Conservation (phyloP, 2,113 vertebrate species). For the Micronycteris hirsuta region DNA sequence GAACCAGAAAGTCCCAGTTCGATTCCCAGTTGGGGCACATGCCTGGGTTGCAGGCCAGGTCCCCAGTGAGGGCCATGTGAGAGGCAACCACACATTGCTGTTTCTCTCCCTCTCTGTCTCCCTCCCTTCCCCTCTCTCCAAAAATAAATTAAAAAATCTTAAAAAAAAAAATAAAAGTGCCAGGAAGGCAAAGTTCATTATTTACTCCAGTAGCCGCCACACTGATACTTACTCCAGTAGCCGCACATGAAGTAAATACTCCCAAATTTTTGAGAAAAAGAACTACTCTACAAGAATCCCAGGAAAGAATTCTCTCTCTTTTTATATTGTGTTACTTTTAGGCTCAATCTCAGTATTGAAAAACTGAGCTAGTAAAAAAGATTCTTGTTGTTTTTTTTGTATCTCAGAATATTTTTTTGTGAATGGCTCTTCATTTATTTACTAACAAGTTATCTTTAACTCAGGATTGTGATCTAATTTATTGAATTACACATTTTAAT, state of each 20-base stretch:
- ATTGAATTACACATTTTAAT: background rate
- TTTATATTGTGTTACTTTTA: background rate
- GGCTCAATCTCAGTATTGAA: background rate
- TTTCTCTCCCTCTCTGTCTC: too few species aligned
- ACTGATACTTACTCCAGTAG: background rate
- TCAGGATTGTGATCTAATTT: background rate
- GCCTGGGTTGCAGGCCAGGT: too few species aligned
- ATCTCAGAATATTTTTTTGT: background rate
- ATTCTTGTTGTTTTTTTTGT: background rate
- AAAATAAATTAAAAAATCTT: too few species aligned
- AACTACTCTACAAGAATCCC: background rate
- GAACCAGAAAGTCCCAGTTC: too few species aligned
- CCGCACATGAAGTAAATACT: background rate
- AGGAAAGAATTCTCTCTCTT: conserved; percentile 1
- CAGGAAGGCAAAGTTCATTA: background rate
- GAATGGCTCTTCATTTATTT: conserved; percentile 27
- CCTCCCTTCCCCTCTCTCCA: too few species aligned
- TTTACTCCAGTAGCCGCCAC: background rate
- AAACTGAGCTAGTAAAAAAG: background rate
- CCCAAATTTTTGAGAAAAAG: background rate
- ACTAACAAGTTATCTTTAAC: background rate
- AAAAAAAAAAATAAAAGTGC: too few species aligned
- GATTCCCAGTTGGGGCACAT: too few species aligned
- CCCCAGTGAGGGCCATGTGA: too few species aligned
- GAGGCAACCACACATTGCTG: too few species aligned